A percentile compares a stretch with the other conserved stretches of the same genome.
These are phyloP conservation scores for Mylabris sibirica DNA, from an alignment of 2,888 invertebrate genomes.

Conservation along the genomic window DNA sequence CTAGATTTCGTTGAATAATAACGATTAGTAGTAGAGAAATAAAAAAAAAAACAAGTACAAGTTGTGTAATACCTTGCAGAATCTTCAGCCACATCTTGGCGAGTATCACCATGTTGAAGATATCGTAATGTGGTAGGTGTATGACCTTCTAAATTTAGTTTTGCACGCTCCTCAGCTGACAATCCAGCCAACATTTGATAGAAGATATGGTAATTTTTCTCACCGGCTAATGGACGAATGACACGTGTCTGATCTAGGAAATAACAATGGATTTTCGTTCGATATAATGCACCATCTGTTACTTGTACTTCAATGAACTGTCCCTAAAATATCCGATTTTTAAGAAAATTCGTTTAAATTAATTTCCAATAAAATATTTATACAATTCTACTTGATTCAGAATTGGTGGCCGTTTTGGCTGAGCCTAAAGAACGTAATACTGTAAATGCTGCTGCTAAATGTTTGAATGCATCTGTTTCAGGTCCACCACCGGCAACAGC, in stretches of 20 bases:
- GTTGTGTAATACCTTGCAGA: conserved; percentile 64
- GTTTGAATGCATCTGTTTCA: conserved; percentile 96
- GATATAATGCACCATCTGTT: conserved; percentile 91
- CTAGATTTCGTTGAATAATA: conserved; percentile 56
- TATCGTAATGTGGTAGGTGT: conserved; percentile 83
- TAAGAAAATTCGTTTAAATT: not conserved
- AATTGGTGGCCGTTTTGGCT: conserved; percentile 88
- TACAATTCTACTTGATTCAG: conserved; percentile 93
- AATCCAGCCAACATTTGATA: conserved; percentile 95
- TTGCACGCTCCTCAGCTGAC: conserved; percentile 82
- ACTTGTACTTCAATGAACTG: conserved; percentile 97
- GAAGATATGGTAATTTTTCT: conserved; percentile 96
- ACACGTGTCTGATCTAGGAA: conserved; percentile 94
- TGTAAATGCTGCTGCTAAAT: conserved; percentile 93
- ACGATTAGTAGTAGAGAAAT: not conserved
- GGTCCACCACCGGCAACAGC: conserved; percentile 94
- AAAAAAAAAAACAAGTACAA: too few species aligned
- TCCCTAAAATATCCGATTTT: conserved; percentile 68
- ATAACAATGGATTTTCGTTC: conserved; percentile 96
- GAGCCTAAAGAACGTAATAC: conserved; percentile 90
- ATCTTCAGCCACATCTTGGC: conserved; percentile 77
- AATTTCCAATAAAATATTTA: conserved; percentile 78
- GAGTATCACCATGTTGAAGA: conserved; percentile 76
- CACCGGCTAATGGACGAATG: conserved; percentile 80
- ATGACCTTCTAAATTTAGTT: conserved; percentile 87